Percentiles rank a stretch among this genome's conserved stretches.
phyloP scores from a whole-genome alignment of 2,888 invertebrate species.

The Phlogophora meticulosa region DNA sequence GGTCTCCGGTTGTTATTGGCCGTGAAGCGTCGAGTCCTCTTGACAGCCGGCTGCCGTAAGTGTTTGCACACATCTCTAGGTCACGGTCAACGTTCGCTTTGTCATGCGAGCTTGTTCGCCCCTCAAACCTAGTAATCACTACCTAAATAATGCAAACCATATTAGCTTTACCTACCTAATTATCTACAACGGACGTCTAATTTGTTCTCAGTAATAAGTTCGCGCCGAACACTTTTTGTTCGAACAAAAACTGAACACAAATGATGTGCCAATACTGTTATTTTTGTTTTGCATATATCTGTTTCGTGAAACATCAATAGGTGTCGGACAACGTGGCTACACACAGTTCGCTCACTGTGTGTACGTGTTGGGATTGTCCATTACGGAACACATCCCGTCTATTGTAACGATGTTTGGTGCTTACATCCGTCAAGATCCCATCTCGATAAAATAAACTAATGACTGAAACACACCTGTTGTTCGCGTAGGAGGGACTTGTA shows the following conservation, averaged over 20 bases:
- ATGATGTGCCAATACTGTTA: slow-evolving; percentile 87
- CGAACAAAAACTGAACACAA: slow-evolving; percentile 81
- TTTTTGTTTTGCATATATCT: slow-evolving; percentile 86
- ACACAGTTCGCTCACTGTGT: slow-evolving; percentile 59
- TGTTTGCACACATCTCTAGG: slow-evolving; percentile 61
- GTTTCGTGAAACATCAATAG: slow-evolving; percentile 82
- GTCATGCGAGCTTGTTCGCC: slow-evolving; percentile 69
- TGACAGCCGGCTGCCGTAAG: slow-evolving; percentile 30
- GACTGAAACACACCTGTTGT: slow-evolving; percentile 85
- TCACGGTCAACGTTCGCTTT: slow-evolving; percentile 68
- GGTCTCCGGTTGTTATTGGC: slow-evolving; percentile 76
- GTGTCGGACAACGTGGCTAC: slow-evolving; percentile 66
- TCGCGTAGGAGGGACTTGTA: slow-evolving; percentile 77
- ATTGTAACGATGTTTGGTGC: slow-evolving; percentile 85
- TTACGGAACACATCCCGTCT: slow-evolving; percentile 85
- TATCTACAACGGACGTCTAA: slow-evolving; percentile 84
- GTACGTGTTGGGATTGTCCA: slow-evolving; percentile 81
- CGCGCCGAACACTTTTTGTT: slow-evolving; percentile 80
- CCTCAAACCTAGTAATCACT: slow-evolving; percentile 78
- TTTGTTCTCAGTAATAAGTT: slow-evolving; percentile 85
- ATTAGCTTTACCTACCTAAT: slow-evolving; percentile 72
- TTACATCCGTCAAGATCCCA: slow-evolving; percentile 88
- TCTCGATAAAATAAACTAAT: slow-evolving; percentile 87
- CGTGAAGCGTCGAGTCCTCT: slow-evolving; percentile 70
- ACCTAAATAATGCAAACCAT: slow-evolving; percentile 82